A percentile compares a stretch with the other conserved stretches of the same genome.
These are phyloP conservation scores for Actenoides lindsayi DNA, from an alignment of 2,113 vertebrate genomes.

Conservation along the genomic window DNA sequence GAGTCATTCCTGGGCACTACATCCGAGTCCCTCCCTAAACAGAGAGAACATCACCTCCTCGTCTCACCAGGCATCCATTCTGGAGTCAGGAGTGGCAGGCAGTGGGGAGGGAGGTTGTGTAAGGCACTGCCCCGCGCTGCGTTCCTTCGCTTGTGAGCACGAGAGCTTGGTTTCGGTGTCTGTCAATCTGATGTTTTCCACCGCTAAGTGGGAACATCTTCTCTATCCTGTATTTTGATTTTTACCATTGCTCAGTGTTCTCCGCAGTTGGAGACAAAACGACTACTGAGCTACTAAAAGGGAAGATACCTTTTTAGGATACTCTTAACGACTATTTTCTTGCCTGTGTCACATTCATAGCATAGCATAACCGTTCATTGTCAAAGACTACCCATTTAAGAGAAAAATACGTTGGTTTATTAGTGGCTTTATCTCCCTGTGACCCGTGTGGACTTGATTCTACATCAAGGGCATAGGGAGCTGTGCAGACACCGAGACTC, in stretches of 20 bases:
- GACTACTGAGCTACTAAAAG: not conserved
- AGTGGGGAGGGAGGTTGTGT: not conserved
- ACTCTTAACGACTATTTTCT: not conserved
- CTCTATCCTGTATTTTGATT: not conserved
- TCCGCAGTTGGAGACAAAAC: not conserved
- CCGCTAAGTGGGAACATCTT: not conserved
- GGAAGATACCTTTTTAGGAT: not conserved
- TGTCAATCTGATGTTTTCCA: not conserved
- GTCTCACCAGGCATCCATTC: not conserved
- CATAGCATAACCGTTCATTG: not conserved
- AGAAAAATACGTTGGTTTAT: not conserved
- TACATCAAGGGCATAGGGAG: not conserved
- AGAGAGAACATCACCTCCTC: not conserved
- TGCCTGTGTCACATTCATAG: not conserved
- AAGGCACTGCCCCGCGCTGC: rapidly evolving
- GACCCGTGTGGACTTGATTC: not conserved
- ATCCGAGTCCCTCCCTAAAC: not conserved
- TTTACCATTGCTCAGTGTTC: not conserved
- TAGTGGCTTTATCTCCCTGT: not conserved
- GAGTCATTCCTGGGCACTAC: not conserved
- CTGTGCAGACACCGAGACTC: not conserved
- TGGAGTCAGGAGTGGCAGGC: rapidly evolving
- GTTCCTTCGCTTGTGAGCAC: not conserved
- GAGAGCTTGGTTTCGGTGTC: not conserved
- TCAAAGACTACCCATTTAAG: not conserved